Conservation (phyloP, 2,113 vertebrate genomes). For the Oncorhynchus keta region DNA sequence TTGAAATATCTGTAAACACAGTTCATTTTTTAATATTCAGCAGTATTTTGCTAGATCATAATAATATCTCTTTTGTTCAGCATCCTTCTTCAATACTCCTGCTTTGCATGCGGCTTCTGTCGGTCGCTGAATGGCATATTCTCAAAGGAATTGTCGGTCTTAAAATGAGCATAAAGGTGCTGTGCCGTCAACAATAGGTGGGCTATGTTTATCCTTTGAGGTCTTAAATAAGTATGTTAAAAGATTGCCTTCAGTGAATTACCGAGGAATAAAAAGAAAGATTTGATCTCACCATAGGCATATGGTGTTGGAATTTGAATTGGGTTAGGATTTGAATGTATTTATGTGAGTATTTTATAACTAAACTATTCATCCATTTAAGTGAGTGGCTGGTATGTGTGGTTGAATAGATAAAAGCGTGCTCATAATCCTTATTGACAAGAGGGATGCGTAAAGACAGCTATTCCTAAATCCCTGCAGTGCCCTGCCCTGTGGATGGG, state of each 20-base stretch:
- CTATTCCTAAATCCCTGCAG: slow-evolving; percentile 71
- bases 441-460: slow-evolving; percentile 72
- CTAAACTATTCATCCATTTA: slow-evolving; percentile 75
- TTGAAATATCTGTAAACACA: slow-evolving; percentile 74
- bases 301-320: slow-evolving; percentile 74
- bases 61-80: slow-evolving; percentile 70
- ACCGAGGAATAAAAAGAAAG: slow-evolving; percentile 67
- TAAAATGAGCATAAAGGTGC: slow-evolving; percentile 77
- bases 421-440: slow-evolving; percentile 82
- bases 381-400: slow-evolving; percentile 77
- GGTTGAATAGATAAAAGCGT: slow-evolving; percentile 79
- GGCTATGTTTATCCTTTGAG: slow-evolving; percentile 75
- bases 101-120: slow-evolving; percentile 74
- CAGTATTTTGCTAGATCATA: slow-evolving; percentile 58
- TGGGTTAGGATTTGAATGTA: slow-evolving; percentile 76
- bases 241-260: slow-evolving; percentile 70
- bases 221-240: slow-evolving; percentile 76
- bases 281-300: slow-evolving; percentile 77
- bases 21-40: slow-evolving; percentile 70
- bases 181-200: slow-evolving; percentile 74
- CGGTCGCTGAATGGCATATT: slow-evolving; percentile 56
- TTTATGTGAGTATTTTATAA: slow-evolving; percentile 68
- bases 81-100: slow-evolving; percentile 64
- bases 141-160: slow-evolving; percentile 73
- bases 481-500: slow-evolving; percentile 61